A percentile compares a stretch with the other conserved stretches of the same genome.
Conservation (phyloP, 2,888 invertebrate genomes). For the Thymelicus sylvestris region DNA sequence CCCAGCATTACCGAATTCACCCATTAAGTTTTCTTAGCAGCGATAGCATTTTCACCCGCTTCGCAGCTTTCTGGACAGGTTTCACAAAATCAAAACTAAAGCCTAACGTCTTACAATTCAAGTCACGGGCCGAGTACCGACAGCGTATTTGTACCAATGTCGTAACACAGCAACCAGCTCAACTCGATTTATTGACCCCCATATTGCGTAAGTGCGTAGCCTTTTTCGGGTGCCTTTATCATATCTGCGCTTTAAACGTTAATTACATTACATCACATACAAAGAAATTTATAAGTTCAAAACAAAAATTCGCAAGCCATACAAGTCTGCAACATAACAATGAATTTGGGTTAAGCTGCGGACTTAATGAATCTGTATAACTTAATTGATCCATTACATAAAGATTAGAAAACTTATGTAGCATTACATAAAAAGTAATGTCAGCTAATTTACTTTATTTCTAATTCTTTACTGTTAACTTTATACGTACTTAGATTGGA, state of each 20-base stretch:
- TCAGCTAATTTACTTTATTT: too few species aligned
- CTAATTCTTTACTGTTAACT: too few species aligned
- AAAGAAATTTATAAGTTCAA: background rate
- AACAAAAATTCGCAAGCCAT: background rate
- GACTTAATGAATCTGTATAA: slow-evolving; percentile 7
- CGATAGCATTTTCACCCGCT: too few species aligned
- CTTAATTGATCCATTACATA: slow-evolving; percentile 6
- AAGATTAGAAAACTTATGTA: background rate
- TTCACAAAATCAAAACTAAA: too few species aligned
- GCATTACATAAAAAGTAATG: too few species aligned
- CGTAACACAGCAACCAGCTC: slow-evolving; percentile 5
- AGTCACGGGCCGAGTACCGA: slow-evolving; percentile 11
- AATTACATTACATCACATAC: background rate
- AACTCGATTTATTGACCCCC: slow-evolving; percentile 21
- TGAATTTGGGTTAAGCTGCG: slow-evolving; percentile 20
- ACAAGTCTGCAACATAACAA: background rate
- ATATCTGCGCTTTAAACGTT: background rate
- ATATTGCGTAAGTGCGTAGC: slow-evolving; percentile 10
- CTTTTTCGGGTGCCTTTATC: background rate
- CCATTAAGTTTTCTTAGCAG: too few species aligned
- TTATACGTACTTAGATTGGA: too few species aligned
- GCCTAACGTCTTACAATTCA: background rate
- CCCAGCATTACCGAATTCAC: too few species aligned
- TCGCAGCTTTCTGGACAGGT: too few species aligned
- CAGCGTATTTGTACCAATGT: background rate